phyloP scores from a whole-genome alignment of 2,888 invertebrate species.

The Chaitophorus viminalis region DNA sequence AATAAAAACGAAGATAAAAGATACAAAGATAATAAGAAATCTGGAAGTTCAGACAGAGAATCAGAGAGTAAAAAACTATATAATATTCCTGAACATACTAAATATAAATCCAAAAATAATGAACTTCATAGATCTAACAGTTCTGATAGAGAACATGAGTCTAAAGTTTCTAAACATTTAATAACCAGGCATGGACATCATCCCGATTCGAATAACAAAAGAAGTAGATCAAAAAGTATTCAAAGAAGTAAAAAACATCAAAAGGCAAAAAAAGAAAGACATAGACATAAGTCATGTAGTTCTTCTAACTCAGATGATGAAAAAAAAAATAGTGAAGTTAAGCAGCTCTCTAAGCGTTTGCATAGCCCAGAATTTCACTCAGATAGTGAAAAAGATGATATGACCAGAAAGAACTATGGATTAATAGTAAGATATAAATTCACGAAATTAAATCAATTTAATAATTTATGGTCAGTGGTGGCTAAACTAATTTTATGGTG shows the following conservation, averaged over 20 bases:
- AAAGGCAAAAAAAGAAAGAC: conserved; percentile 63
- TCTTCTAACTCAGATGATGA: conserved; percentile 40
- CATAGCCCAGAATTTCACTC: conserved; percentile 6
- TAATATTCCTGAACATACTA: background rate
- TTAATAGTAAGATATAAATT: conserved; percentile 34
- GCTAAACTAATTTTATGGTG: too few species aligned
- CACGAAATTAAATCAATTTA: too few species aligned
- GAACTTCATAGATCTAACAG: conserved; percentile 26
- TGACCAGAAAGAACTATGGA: conserved; percentile 1
- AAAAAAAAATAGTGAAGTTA: background rate
- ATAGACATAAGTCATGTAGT: conserved; percentile 61
- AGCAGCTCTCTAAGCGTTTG: conserved; percentile 3
- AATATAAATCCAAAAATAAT: conserved; percentile 36
- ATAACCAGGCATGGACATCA: conserved; percentile 39
- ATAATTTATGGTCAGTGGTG: too few species aligned
- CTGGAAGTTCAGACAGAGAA: conserved; percentile 60
- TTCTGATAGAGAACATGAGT: conserved; percentile 39
- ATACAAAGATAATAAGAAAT: conserved; percentile 55
- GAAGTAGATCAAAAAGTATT: conserved; percentile 7
- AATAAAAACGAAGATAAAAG: conserved; percentile 28
- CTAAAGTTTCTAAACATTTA: conserved; percentile 60
- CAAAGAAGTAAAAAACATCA: conserved; percentile 4
- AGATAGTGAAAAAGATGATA: conserved; percentile 35
- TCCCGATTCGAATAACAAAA: background rate
- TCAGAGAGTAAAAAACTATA: conserved; percentile 65